Conservation (phyloP, 1,140 invertebrate genomes). For the Sitobion miscanthi region DNA sequence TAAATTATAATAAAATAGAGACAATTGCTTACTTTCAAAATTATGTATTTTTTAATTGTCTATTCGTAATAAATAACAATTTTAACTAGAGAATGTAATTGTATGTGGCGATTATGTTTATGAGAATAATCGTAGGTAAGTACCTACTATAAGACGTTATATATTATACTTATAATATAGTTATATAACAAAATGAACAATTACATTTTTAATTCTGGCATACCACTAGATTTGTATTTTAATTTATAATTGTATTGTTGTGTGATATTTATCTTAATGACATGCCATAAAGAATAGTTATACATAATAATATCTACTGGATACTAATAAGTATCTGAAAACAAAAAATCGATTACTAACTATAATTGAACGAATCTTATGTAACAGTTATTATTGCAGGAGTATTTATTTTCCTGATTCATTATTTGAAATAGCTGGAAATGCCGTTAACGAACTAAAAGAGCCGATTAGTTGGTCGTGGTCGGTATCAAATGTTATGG, state of each 20-base stretch:
- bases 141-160: neutral
- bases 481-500: slow-evolving; percentile 25
- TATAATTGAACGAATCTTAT: neutral
- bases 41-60: slow-evolving; percentile 1
- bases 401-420: slow-evolving; percentile 12
- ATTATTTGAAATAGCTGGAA: slow-evolving; percentile 37
- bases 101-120: neutral
- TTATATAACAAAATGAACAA: neutral
- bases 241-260: neutral
- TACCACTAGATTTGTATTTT: neutral
- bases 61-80: neutral
- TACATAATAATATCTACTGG: neutral
- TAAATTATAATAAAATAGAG: neutral
- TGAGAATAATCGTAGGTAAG: neutral
- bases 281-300: neutral
- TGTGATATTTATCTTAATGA: neutral
- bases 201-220: neutral
- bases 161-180: slow-evolving; percentile 14
- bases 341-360: neutral
- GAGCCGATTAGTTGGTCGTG: slow-evolving; percentile 46
- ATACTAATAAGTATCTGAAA: neutral
- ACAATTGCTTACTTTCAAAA: neutral
- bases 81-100: neutral
- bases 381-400: neutral
- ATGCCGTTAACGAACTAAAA: slow-evolving; percentile 13